Evolutionary conservation across 2,797 vertebrate species (phyloP).

Genomic region (Graptemys geographica): DNA sequence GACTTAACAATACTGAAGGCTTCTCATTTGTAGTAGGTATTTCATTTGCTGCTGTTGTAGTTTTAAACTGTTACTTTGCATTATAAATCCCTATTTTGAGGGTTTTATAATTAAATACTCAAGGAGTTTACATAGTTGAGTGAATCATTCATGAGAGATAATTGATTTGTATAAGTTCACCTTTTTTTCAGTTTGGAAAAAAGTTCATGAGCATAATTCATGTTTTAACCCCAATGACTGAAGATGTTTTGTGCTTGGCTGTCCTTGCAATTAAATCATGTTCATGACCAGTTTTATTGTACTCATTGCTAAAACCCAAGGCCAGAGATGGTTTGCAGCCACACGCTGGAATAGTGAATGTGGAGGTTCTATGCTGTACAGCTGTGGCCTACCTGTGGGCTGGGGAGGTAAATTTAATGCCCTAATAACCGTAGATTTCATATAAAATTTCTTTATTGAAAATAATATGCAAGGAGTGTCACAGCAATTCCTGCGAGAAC

Average conservation of each 20-base stretch:
- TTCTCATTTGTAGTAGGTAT: background rate
- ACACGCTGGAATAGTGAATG: background rate
- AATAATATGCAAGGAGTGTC: background rate
- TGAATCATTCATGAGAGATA: background rate
- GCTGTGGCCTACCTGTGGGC: background rate
- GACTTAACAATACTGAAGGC: background rate
- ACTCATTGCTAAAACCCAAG: too few species aligned
- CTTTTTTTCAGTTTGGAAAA: background rate
- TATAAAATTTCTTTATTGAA: conserved; percentile 24
- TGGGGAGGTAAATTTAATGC: background rate
- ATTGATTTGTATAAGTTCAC: background rate
- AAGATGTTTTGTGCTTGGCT: background rate
- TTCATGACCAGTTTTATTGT: background rate
- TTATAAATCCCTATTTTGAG: background rate
- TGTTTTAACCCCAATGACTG: background rate
- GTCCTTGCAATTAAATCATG: background rate
- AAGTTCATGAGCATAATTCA: background rate
- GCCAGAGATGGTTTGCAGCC: background rate
- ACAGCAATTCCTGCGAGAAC: background rate
- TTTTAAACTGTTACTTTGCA: background rate
- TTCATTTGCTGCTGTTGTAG: background rate
- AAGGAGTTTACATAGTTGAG: background rate
- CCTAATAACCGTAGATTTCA: background rate
- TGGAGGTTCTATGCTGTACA: background rate
- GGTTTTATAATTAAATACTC: background rate